Percentiles rank a stretch among this genome's conserved stretches.
These are phyloP conservation scores for Eugnorisma glareosa DNA, from an alignment of 2,888 invertebrate genomes.

Conservation along the genomic window DNA sequence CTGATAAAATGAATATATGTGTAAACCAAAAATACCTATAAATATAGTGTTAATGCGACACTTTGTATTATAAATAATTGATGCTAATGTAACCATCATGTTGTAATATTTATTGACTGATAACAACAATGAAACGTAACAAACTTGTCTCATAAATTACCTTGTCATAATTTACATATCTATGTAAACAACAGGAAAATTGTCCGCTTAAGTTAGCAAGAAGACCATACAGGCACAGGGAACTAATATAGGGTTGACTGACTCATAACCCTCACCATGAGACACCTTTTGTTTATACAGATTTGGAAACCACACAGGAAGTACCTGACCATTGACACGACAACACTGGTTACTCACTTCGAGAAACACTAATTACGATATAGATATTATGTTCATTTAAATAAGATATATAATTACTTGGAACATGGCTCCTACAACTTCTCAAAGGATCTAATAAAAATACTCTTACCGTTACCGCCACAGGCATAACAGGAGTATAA, in stretches of 20 bases:
- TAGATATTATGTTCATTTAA: conserved; percentile 64
- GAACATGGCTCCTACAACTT: conserved; percentile 64
- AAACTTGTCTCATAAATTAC: conserved; percentile 4
- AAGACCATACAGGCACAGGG: conserved; percentile 25
- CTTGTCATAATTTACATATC: conserved; percentile 38
- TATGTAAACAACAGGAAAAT: conserved; percentile 56
- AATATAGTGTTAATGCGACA: conserved; percentile 21
- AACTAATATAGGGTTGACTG: conserved; percentile 46
- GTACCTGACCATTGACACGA: conserved; percentile 61
- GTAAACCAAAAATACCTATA: conserved; percentile 9
- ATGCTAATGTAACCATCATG: conserved; percentile 28
- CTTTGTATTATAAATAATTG: conserved; percentile 14
- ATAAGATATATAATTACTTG: conserved; percentile 65
- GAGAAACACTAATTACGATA: conserved; percentile 54
- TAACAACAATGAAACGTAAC: conserved; percentile 38
- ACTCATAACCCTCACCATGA: conserved; percentile 52
- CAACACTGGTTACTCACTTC: conserved; percentile 46
- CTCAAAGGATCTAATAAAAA: conserved; percentile 53
- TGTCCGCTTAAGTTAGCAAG: conserved; percentile 16
- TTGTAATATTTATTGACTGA: conserved; percentile 48
- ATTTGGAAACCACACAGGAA: conserved; percentile 67
- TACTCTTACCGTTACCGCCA: conserved; percentile 62
- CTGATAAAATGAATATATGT: conserved; percentile 1
- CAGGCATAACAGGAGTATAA: conserved; percentile 56
- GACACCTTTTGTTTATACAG: conserved; percentile 74